phyloP scores from a whole-genome alignment of 2,888 invertebrate genomes.

The Oscheius sp. region DNA sequence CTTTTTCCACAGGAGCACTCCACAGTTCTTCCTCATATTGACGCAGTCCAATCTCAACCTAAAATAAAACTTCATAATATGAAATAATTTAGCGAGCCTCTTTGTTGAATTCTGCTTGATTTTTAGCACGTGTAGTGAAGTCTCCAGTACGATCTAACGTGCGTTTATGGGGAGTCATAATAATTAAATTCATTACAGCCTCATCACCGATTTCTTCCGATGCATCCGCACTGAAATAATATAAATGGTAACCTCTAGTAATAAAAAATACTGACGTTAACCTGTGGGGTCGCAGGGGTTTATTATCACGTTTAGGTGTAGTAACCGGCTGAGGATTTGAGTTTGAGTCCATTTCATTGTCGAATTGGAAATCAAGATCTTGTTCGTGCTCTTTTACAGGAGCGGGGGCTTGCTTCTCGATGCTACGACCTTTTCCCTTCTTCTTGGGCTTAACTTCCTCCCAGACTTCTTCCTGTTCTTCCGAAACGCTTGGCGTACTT shows the following conservation, averaged over 20 bases:
- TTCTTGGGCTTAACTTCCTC: slow-evolving; percentile 61
- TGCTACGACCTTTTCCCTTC: slow-evolving; percentile 48
- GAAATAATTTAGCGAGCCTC: slow-evolving; percentile 86
- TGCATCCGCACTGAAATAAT: slow-evolving; percentile 44
- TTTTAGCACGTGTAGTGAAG: slow-evolving; percentile 84
- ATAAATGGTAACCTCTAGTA: not conserved
- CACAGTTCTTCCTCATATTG: slow-evolving; percentile 95
- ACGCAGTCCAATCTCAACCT: slow-evolving; percentile 94
- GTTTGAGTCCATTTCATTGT: slow-evolving; percentile 84
- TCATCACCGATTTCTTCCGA: slow-evolving; percentile 76
- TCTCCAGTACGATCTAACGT: slow-evolving; percentile 87
- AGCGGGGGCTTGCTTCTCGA: slow-evolving; percentile 17
- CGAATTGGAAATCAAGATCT: slow-evolving; percentile 89
- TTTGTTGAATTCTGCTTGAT: slow-evolving; percentile 91
- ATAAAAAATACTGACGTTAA: slow-evolving; percentile 28
- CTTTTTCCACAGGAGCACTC: slow-evolving; percentile 75
- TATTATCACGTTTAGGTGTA: slow-evolving; percentile 44
- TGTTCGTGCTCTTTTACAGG: slow-evolving; percentile 39
- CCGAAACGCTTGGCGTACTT: not conserved
- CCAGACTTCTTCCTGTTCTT: slow-evolving; percentile 43
- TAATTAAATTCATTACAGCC: slow-evolving; percentile 79
- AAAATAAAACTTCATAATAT: slow-evolving; percentile 86
- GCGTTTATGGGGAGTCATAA: slow-evolving; percentile 85
- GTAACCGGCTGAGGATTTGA: slow-evolving; percentile 14
- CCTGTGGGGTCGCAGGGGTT: slow-evolving; percentile 39